phyloP scores from a whole-genome alignment of 2,797 vertebrate genomes.

The Cryptoblepharus egeriae region DNA sequence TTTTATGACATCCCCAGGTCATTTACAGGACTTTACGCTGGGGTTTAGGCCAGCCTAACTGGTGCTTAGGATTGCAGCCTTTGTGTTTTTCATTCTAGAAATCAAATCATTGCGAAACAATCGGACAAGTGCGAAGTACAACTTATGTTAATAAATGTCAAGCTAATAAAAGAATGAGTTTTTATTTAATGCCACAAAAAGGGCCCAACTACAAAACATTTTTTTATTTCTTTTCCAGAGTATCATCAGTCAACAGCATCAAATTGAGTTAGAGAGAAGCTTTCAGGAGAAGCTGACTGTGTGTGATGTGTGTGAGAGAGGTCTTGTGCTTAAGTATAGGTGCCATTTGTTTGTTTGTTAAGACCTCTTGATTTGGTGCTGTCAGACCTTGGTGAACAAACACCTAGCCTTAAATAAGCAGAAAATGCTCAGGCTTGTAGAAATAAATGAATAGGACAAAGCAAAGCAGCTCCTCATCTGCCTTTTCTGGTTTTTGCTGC shows the following conservation, averaged over 20 bases:
- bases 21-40: too few relatives aligned
- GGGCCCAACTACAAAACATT: neutral
- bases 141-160: slow-evolving; percentile 8
- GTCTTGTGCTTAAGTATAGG: neutral
- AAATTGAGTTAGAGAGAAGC: neutral
- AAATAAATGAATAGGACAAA: neutral
- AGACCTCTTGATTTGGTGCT: neutral
- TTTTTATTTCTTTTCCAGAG: slow-evolving; percentile 6
- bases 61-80: too few relatives aligned
- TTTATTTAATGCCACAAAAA: slow-evolving; percentile 3
- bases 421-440: neutral
- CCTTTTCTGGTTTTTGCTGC: neutral
- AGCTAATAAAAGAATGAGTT: neutral
- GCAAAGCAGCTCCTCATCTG: neutral
- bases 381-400: neutral
- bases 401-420: neutral
- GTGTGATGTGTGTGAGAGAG: neutral
- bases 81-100: slow-evolving; percentile 33
- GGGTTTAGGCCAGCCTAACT: too few relatives aligned
- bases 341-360: neutral
- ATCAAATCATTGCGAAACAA: slow-evolving; percentile 24
- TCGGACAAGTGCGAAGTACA: neutral
- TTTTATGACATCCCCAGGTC: too few relatives aligned
- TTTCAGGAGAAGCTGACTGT: neutral
- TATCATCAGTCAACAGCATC: neutral